A percentile compares a stretch with the other conserved stretches of the same genome.
phyloP scores from a whole-genome alignment of 2,113 vertebrate genomes.

The Oostethus manadensis region DNA sequence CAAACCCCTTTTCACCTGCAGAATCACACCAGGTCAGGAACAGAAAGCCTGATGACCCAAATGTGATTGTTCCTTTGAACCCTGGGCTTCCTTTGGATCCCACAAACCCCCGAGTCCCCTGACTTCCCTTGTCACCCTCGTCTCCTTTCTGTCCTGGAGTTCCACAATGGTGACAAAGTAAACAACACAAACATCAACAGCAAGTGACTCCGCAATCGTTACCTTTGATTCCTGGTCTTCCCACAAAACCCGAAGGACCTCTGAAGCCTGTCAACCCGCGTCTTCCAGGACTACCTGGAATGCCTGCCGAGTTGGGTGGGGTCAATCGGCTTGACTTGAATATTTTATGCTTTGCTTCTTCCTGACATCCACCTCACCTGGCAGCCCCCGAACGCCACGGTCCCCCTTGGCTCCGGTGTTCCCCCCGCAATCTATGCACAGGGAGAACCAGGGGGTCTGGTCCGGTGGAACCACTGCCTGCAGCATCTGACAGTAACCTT shows the following conservation, averaged over 20 bases:
- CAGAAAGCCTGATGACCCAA: background rate
- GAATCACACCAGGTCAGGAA: background rate
- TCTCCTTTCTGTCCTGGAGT: slow-evolving; percentile 66
- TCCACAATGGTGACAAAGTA: background rate
- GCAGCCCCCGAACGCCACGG: slow-evolving; percentile 49
- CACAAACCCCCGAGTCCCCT: slow-evolving; percentile 35
- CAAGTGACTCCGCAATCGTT: background rate
- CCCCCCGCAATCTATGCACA: slow-evolving; percentile 54
- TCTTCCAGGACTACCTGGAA: slow-evolving; percentile 49
- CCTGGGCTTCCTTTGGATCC: slow-evolving; percentile 55
- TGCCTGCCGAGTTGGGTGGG: slow-evolving; percentile 34
- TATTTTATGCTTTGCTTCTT: background rate
- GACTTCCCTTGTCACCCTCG: slow-evolving; percentile 50
- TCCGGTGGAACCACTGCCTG: slow-evolving; percentile 22
- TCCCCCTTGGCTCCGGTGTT: slow-evolving; percentile 56
- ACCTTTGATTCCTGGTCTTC: slow-evolving; percentile 66
- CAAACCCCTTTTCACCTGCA: slow-evolving; percentile 56
- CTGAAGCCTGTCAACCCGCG: slow-evolving; percentile 49
- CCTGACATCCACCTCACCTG: slow-evolving; percentile 39
- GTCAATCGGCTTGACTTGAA: background rate
- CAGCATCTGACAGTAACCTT: slow-evolving; percentile 50
- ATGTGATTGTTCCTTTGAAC: slow-evolving; percentile 38
- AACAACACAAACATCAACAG: background rate
- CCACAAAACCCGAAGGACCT: slow-evolving; percentile 57
- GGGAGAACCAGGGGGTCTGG: slow-evolving; percentile 63